A percentile compares a stretch with the other conserved stretches of the same genome.
Evolutionary conservation across 2,797 vertebrate species (phyloP).

Genomic region (Rhinatrema bivittatum): DNA sequence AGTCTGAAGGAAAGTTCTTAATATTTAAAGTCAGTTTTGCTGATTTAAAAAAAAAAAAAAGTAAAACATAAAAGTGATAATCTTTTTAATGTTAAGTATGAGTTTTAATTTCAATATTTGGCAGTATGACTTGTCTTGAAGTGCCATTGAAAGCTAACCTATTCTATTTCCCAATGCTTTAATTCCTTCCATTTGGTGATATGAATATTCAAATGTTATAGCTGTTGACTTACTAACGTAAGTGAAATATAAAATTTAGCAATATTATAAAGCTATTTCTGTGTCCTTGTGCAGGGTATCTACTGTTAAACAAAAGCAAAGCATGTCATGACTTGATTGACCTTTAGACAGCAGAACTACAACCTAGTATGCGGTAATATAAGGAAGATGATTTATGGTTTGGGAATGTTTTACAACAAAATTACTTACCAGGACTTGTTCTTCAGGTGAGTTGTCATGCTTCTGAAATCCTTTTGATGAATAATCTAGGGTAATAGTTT

Average conservation of each 20-base stretch:
- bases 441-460: slow-evolving; percentile 25
- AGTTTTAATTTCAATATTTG: too few relatives aligned
- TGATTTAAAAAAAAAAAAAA: too few relatives aligned
- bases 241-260: slow-evolving; percentile 12
- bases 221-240: slow-evolving; percentile 10
- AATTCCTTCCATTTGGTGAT: too few relatives aligned
- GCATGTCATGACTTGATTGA: slow-evolving; percentile 29
- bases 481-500: slow-evolving; percentile 14
- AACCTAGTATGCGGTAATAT: slow-evolving; percentile 24
- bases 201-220: too few relatives aligned
- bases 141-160: too few relatives aligned
- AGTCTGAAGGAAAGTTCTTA: too few relatives aligned
- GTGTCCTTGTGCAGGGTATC: slow-evolving; percentile 7
- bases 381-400: slow-evolving; percentile 12
- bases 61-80: too few relatives aligned
- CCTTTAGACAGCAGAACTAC: slow-evolving; percentile 19
- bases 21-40: too few relatives aligned
- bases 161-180: too few relatives aligned
- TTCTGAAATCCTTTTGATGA: slow-evolving; percentile 16
- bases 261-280: background rate
- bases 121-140: too few relatives aligned
- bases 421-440: slow-evolving; percentile 10
- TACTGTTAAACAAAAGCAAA: slow-evolving; percentile 21
- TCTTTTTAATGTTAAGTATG: too few relatives aligned
- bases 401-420: slow-evolving; percentile 25